Evolutionary conservation across 2,113 vertebrate species (phyloP), one percentile per base, ranked within the genome.

Genomic region (Junco hyemalis): DNA sequence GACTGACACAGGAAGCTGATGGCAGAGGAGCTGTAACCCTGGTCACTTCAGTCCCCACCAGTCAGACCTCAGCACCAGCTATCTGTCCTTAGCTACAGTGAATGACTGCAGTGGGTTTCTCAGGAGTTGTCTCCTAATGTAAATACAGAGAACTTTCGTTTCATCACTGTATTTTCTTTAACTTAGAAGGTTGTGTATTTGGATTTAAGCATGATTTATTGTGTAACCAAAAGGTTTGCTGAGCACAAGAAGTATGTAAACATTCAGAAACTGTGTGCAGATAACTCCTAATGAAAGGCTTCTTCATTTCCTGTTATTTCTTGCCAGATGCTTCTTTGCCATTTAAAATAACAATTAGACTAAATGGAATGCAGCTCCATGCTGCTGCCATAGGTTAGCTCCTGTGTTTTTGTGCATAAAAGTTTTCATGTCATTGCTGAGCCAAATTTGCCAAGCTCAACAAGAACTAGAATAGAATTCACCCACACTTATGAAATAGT

Each of bases 1-100:
- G 79, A 42, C 31, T 47, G 65, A 17, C 0, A 0, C 15, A 44
- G 40, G 53, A 42, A 24, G 59, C 21, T 11, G 11, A 31, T 82
- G 57, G 36, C 59, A 80, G 36, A 9, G 6, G 28, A 72, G 2
- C 35, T 44, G 38, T 60, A 63, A 56, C 45, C 48, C 35, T 56
- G 57, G 18, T 79, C 23, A 4, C 29, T 33, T 60, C 14, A 63
- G 33, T 53, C 45, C 23, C 25, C 1, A 1, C 86, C 50, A 66
- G 33, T 50, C 3, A 6, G 44, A 50, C 47, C 44, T 86, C 50
- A 22, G 33, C 4, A 1, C 45, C 28, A 11, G 40, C 44, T 0
- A 8, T 51, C 48, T 0, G 0, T 79, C n/a, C 44, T 60, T 38
- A 42, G 45, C 13, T 61, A 25, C 42, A 48, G 10, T 10, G 24